Base-by-base conservation (phyloP, 1,140 invertebrate species). In the Brachionus asplanchnoidis region DNA sequence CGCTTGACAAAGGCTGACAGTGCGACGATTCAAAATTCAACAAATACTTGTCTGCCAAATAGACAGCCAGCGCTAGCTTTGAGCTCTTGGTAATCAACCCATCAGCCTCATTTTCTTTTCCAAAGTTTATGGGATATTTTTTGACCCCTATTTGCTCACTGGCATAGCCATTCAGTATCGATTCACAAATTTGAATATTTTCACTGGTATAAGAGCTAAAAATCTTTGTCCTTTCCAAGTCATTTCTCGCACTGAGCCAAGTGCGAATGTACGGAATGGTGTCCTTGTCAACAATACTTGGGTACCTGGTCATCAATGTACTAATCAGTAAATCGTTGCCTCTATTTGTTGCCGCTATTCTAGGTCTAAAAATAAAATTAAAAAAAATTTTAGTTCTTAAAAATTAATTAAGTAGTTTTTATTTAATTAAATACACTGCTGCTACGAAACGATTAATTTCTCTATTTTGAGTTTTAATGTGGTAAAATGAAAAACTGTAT, bases 11-110 rank as follows among this genome's bases (percentile, higher is more conserved):
- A 32, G 93, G 94, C 14, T 92, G 93, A 90, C 95, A 97, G 89
- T 98, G 96, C 9, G 93, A 93, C 0, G 94, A 94, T 86, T 93
- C 92, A 87, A 93, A 95, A 89, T 98, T 95, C 85, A 93, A 92
- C 92, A 97, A 92, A 89, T 97, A 93, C 88, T 94, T 93, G 26
- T 82, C 42, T 28, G 82, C 82, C 50, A 85, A 42, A 84, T 85
- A 85, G n/a, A 85, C 36, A 46, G 82, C 50, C 8, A 85, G n/a
- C 14, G 66, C 40, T 3, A 70, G 12, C 40, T 85, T 85, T 28
- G 28, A 26, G 8, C 56, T 28, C 40, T 85, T 68, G 36, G 12
- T 46, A 9, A 85, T 42, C 9, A 42, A 17, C 14, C n/a, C 70
- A 3, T 40, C 6, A 42, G 11, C 26, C 11, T 77, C 17, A 50